Percentiles rank a stretch among this genome's conserved stretches.
Evolutionary conservation across 2,113 vertebrate genomes (phyloP).

Genomic region (Pluvianellus socialis): DNA sequence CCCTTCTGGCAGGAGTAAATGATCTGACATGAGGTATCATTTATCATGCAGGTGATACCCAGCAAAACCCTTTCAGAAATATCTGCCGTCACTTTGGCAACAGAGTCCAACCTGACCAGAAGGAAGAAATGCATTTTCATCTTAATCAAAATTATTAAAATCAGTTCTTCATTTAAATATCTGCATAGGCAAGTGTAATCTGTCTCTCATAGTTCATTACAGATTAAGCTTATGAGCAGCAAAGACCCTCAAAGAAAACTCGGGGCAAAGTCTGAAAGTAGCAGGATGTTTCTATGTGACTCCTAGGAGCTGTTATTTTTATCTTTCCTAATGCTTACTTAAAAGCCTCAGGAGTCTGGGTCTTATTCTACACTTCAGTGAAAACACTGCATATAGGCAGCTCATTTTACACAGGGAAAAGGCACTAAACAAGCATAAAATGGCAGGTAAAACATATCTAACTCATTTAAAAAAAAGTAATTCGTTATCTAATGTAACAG

Average conservation of each 20-base stretch:
- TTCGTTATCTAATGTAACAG: not conserved
- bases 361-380: not conserved
- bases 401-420: not conserved
- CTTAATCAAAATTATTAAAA: not conserved
- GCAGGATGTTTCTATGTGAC: not conserved
- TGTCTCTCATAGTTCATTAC: not conserved
- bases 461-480: not conserved
- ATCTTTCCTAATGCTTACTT: not conserved
- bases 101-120: not conserved
- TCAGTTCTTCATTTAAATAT: not conserved
- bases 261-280: fast-evolving
- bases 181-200: not conserved
- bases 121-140: not conserved
- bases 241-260: not conserved
- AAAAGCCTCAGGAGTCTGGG: not conserved
- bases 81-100: not conserved
- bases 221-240: not conserved
- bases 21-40: not conserved
- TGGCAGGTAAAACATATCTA: not conserved
- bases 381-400: not conserved
- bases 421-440: not conserved
- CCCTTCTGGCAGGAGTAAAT: not conserved
- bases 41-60: not conserved
- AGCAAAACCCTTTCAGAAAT: not conserved
- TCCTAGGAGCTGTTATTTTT: not conserved